A percentile compares a stretch with the other conserved stretches of the same genome.
These are phyloP conservation scores for Scleropages formosus DNA, from an alignment of 2,797 vertebrate species.

Conservation along the genomic window DNA sequence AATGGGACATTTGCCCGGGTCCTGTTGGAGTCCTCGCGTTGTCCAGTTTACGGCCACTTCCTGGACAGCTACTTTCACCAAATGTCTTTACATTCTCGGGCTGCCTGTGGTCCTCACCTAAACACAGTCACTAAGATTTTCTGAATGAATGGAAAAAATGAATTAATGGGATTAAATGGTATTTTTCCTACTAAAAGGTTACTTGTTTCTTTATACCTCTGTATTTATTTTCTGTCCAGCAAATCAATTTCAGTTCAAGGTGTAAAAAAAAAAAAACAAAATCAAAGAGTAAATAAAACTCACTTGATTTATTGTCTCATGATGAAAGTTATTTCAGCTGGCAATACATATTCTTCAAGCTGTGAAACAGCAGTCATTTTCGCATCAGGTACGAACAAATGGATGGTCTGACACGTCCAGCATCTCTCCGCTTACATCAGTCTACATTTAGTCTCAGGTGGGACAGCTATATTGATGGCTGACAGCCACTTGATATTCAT, in stretches of 20 bases:
- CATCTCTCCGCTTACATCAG: slow-evolving; percentile 29
- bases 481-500: slow-evolving; percentile 40
- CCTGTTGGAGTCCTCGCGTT: too few species aligned
- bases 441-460: slow-evolving; percentile 25
- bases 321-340: too few species aligned
- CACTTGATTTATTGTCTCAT: neutral
- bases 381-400: neutral
- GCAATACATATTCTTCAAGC: neutral
- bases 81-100: too few species aligned
- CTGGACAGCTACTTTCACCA: too few species aligned
- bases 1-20: too few species aligned
- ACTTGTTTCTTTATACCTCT: neutral
- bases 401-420: neutral
- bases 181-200: neutral
- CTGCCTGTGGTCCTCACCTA: too few species aligned
- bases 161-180: neutral
- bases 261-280: neutral
- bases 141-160: neutral
- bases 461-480: slow-evolving; percentile 35
- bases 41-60: too few species aligned
- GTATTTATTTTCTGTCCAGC: slow-evolving; percentile 7
- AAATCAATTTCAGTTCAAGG: neutral
- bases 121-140: too few species aligned
- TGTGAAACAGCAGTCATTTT: neutral
- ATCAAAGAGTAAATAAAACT: neutral